Conservation (phyloP, 1,140 invertebrate species). For the Cyclargus thomasi region DNA sequence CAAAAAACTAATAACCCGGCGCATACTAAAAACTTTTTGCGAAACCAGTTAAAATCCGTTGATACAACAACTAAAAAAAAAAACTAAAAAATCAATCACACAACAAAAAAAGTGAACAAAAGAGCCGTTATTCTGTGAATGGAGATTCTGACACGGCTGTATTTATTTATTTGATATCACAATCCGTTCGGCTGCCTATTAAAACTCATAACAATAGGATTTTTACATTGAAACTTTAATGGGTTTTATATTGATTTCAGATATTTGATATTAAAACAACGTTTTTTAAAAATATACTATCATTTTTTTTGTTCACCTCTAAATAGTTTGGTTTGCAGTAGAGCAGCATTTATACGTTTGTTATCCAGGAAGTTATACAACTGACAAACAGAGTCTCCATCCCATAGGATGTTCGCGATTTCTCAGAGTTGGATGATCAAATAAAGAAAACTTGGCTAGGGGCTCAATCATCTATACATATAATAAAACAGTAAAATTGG, state of each 20-base stretch:
- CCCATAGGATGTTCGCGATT: too few species aligned
- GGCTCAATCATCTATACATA: too few species aligned
- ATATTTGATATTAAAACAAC: neutral
- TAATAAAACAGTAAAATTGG: too few species aligned
- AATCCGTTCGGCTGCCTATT: constrained; percentile 52
- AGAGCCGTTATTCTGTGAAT: constrained; percentile 54
- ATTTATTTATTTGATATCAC: constrained; percentile 60
- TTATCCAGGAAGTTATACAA: neutral
- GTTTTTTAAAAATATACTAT: too few species aligned
- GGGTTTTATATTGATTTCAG: constrained; percentile 37
- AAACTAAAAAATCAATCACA: constrained; percentile 26
- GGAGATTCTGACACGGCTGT: constrained; percentile 46
- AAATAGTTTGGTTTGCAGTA: too few species aligned
- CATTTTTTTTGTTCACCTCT: too few species aligned
- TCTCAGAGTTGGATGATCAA: too few species aligned
- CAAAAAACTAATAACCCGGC: constrained; percentile 4
- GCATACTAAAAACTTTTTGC: constrained; percentile 13
- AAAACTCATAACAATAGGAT: constrained; percentile 52
- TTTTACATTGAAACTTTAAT: constrained; percentile 25
- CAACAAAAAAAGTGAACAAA: constrained; percentile 28
- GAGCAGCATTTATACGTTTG: too few species aligned
- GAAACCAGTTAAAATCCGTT: constrained; percentile 14
- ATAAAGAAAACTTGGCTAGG: too few species aligned
- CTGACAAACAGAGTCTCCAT: neutral
- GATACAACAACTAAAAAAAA: constrained; percentile 23